Base-by-base conservation (phyloP, 2,113 vertebrate genomes). In the Calyptommatus sinebrachiatus region DNA sequence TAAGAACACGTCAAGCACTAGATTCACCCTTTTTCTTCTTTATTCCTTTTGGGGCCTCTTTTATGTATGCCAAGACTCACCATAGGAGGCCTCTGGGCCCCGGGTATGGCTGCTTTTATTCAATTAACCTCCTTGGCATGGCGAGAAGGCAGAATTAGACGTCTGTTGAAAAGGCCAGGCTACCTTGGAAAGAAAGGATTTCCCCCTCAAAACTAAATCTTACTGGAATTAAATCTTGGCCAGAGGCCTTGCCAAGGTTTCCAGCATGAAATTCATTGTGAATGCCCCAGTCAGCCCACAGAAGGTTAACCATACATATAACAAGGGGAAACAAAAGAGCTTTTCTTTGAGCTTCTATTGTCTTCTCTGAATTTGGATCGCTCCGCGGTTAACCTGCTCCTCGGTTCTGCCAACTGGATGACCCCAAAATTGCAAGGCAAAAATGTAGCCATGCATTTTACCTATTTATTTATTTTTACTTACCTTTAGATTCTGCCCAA, bases 141-240 rank as follows among this genome's bases (percentile, higher is more conserved):
- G 82, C 87, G 79, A 73, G 90, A 91, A 76, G 77, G 60, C 73
- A 84, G 83, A 89, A 89, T 84, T 82, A 90, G 87, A 86, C 90
- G 90, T 93, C 91, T 92, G 90, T 89, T 89, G 89, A 90, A 89
- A 90, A 81, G 83, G 80, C 81, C 83, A 82, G 82, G 84, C 81
- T 71, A 79, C 85, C 83, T 89, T 81, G 73, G 86, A 85, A 90
- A 88, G 87, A 62, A 80, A 83, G 89, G 79, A 83, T 70, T 79
- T 85, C 88, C 84, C 85, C 81, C 74, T 72, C 67, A 63, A 90
- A 91, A 80, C 48, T 73, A 86, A 84, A 71, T 90, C 87, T 88
- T 84, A 67, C 73, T 78, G 26, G 78, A 70, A 63, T 77, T 87
- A 88, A 91, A 84, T 83, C 86, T 88, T 87, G 82, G 87, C 87